phyloP scores from a whole-genome alignment of 1,140 invertebrate species.

The Cydia strobilella region DNA sequence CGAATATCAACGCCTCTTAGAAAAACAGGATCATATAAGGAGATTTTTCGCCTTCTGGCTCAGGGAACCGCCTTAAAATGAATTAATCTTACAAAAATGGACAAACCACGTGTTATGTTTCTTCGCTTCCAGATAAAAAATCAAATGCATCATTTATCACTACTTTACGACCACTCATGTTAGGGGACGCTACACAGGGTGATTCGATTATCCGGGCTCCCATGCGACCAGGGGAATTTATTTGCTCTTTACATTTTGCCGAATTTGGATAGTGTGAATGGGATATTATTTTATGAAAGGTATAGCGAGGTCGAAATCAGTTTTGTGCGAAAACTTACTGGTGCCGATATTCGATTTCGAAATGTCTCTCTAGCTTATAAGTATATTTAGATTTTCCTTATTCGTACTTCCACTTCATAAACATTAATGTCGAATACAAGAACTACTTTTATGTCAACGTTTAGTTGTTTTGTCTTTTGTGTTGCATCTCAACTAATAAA shows the following conservation, averaged over 20 bases:
- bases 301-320: background rate
- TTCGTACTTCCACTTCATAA: background rate
- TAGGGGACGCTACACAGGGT: constrained; percentile 20
- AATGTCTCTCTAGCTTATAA: background rate
- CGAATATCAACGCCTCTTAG: too few relatives aligned
- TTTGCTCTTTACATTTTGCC: constrained; percentile 29
- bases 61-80: too few relatives aligned
- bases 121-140: constrained; percentile 2
- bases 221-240: constrained; percentile 30
- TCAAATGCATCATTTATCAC: constrained; percentile 11
- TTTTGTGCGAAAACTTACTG: constrained; percentile 4
- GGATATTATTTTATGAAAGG: constrained; percentile 26
- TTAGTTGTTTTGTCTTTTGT: too few relatives aligned
- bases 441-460: too few relatives aligned
- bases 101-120: background rate
- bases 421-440: too few relatives aligned
- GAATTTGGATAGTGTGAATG: constrained; percentile 17
- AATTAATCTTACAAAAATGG: background rate
- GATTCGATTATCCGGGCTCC: constrained; percentile 26
- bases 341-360: background rate
- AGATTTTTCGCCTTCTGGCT: too few relatives aligned
- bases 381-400: background rate
- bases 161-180: constrained; percentile 23
- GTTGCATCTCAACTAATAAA: too few relatives aligned
- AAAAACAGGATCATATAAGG: too few relatives aligned